These are phyloP conservation scores for Thyatira batis DNA, from an alignment of 2,888 invertebrate species.

Conservation along the genomic window DNA sequence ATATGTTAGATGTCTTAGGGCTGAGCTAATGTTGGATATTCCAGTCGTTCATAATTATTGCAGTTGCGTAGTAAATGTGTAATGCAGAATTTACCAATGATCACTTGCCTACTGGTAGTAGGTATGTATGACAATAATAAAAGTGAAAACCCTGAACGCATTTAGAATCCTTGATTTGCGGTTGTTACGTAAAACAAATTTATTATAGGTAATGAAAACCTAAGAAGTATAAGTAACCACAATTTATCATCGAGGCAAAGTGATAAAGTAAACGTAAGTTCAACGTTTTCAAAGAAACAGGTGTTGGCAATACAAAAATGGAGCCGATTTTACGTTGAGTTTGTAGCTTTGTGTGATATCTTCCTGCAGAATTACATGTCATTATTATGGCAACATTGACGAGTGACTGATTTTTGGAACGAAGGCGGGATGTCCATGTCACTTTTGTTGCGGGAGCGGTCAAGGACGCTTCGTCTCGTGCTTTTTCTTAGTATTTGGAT, in stretches of 20 bases:
- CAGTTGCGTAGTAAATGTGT: neutral
- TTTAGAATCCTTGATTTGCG: constrained; percentile 3
- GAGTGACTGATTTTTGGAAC: too few species aligned
- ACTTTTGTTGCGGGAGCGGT: too few species aligned
- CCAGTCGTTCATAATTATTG: neutral
- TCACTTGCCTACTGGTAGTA: neutral
- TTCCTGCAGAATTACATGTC: too few species aligned
- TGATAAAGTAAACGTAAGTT: too few species aligned
- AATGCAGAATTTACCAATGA: neutral
- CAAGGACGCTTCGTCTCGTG: too few species aligned
- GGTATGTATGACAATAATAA: neutral
- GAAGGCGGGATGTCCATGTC: too few species aligned
- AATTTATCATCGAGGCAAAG: neutral
- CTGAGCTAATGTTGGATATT: neutral
- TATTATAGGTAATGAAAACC: neutral
- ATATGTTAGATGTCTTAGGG: neutral
- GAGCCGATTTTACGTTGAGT: too few species aligned
- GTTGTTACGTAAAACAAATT: constrained; percentile 13
- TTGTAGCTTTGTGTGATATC: too few species aligned
- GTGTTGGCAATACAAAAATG: too few species aligned
- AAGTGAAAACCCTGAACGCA: neutral
- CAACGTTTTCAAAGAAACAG: too few species aligned
- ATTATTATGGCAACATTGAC: too few species aligned
- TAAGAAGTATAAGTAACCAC: neutral
- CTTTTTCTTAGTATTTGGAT: too few species aligned